Evolutionary conservation across 2,797 vertebrate genomes (phyloP).

Genomic region (Coreius guichenoti): DNA sequence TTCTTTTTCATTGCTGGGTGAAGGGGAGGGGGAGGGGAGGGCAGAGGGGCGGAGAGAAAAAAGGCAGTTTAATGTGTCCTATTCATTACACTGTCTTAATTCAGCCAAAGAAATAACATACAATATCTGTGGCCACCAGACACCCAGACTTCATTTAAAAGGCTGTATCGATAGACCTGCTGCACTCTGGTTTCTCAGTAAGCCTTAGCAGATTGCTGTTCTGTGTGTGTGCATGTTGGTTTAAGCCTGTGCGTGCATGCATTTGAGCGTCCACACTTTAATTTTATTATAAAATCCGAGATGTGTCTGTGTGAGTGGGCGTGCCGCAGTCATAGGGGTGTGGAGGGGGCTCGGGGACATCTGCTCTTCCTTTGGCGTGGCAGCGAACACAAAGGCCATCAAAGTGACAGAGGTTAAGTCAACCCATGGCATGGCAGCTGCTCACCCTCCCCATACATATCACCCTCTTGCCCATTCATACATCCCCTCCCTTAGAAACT

Average conservation of each 20-base stretch:
- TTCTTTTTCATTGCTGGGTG: constrained; percentile 65
- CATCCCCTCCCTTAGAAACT: constrained; percentile 58
- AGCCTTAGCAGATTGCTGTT: background rate
- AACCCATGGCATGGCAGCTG: constrained; percentile 72
- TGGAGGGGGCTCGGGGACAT: constrained; percentile 67
- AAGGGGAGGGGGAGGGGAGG: constrained; percentile 49
- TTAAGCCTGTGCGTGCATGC: background rate
- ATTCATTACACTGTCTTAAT: constrained; percentile 73
- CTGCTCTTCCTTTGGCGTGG: constrained; percentile 72
- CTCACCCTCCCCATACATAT: constrained; percentile 65
- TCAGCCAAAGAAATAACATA: constrained; percentile 68
- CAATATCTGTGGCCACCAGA: constrained; percentile 56
- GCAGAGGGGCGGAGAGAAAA: constrained; percentile 49
- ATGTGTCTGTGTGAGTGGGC: constrained; percentile 53
- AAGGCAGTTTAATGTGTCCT: constrained; percentile 68
- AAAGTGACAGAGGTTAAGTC: constrained; percentile 82
- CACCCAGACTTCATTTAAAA: constrained; percentile 64
- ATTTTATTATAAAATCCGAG: constrained; percentile 55
- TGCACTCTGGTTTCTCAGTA: constrained; percentile 39
- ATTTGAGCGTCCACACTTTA: constrained; percentile 29
- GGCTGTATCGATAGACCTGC: constrained; percentile 55
- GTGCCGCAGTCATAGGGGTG: constrained; percentile 53
- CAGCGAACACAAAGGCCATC: constrained; percentile 79
- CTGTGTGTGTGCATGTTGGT: background rate
- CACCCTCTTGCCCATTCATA: constrained; percentile 63